phyloP scores from a whole-genome alignment of 2,797 vertebrate species.

The Limnodromus scolopaceus region DNA sequence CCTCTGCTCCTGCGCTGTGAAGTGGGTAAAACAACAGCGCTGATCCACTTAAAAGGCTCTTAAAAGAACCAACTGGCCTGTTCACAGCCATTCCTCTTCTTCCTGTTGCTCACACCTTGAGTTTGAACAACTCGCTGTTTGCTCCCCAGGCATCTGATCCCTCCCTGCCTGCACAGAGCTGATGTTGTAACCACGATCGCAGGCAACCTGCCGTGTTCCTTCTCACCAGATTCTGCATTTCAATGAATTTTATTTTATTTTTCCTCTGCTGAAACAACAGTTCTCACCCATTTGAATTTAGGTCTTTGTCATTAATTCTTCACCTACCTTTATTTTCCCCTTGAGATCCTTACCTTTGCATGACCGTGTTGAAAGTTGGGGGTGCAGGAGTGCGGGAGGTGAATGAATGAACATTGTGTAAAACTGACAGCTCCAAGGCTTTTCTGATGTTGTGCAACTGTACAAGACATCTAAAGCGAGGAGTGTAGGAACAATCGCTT shows the following conservation, averaged over 20 bases:
- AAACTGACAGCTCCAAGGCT: neutral
- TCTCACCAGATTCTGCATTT: neutral
- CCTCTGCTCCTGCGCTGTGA: neutral
- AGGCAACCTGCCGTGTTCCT: neutral
- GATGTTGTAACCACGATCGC: neutral
- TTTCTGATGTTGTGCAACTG: neutral
- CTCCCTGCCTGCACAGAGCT: neutral
- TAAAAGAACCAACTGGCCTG: neutral
- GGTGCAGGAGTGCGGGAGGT: rapidly evolving
- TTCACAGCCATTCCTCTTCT: neutral
- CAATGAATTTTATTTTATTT: neutral
- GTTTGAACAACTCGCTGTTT: neutral
- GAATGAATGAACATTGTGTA: neutral
- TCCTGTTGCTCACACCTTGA: neutral
- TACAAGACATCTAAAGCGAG: neutral
- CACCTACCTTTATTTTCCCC: neutral
- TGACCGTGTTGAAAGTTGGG: rapidly evolving
- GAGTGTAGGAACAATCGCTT: neutral
- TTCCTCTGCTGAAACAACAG: neutral
- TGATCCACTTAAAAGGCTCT: neutral
- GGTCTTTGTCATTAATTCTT: neutral
- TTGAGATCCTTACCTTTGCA: neutral
- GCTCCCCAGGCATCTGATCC: neutral
- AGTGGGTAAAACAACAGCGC: neutral
- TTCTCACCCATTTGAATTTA: neutral